Conservation (phyloP, 2,113 vertebrate genomes). For the Oreochromis niloticus region DNA sequence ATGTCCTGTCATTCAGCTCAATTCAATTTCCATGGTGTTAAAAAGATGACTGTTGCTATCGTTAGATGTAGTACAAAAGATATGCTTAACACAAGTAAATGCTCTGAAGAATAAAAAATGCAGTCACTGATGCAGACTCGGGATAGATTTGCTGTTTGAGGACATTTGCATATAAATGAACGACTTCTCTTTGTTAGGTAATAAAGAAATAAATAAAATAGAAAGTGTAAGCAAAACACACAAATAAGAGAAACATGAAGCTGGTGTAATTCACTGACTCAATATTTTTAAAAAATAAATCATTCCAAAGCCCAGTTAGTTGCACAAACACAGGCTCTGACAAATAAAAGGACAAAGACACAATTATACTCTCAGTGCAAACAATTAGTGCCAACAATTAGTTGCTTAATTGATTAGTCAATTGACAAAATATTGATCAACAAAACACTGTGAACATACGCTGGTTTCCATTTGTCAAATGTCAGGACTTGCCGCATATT, state of each 20-base stretch:
- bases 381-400: background rate
- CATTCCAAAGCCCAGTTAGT: background rate
- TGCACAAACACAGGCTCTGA: background rate
- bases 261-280: background rate
- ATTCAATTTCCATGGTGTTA: background rate
- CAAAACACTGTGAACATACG: background rate
- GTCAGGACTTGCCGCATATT: background rate
- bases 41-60: background rate
- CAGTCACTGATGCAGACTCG: background rate
- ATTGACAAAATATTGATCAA: background rate
- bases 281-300: background rate
- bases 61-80: background rate
- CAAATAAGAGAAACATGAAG: background rate
- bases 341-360: background rate
- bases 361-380: background rate
- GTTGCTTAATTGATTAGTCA: background rate
- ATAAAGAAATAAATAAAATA: background rate
- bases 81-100: background rate
- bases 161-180: constrained; percentile 23
- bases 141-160: background rate
- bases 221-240: background rate
- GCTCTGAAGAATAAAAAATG: background rate
- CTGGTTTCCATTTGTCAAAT: background rate
- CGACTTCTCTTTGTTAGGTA: background rate
- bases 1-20: background rate